phyloP scores from a whole-genome alignment of 2,797 vertebrate species.

The Benthosema pterotum region DNA sequence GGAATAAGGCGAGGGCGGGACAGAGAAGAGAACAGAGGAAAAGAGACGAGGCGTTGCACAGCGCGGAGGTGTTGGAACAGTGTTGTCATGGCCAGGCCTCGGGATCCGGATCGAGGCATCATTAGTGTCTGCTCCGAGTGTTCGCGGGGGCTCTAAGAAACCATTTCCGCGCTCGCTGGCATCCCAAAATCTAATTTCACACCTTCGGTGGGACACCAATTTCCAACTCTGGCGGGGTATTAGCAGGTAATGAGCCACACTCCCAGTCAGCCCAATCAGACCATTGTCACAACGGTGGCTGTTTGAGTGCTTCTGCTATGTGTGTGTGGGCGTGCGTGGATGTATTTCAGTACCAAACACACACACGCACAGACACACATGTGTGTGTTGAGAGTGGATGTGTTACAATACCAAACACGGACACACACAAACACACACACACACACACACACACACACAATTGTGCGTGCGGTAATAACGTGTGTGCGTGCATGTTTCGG shows the following conservation, averaged over 20 bases:
- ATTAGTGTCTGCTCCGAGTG: constrained; percentile 65
- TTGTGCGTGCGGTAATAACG: constrained; percentile 22
- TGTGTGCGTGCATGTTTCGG: constrained; percentile 3
- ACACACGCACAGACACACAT: too few relatives aligned
- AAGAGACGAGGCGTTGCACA: not conserved
- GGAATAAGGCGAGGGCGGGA: not conserved
- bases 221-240: constrained; percentile 81
- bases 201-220: constrained; percentile 84
- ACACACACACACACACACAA: too few relatives aligned
- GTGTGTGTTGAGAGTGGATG: constrained; percentile 13
- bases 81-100: constrained; percentile 24
- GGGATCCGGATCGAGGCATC: constrained; percentile 50
- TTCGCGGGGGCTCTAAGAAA: constrained; percentile 69
- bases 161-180: constrained; percentile 74
- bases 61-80: constrained; percentile 12
- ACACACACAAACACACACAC: too few relatives aligned
- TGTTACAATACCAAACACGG: too few relatives aligned
- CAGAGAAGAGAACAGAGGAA: constrained; percentile 7
- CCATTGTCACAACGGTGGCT: constrained; percentile 63
- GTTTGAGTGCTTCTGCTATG: constrained; percentile 35
- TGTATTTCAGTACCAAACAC: too few relatives aligned
- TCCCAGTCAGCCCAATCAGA: constrained; percentile 77
- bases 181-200: constrained; percentile 84
- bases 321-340: constrained; percentile 16
- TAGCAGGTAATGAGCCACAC: constrained; percentile 81